Percentiles rank a stretch among this genome's conserved stretches.
phyloP scores from a whole-genome alignment of 2,113 vertebrate species.

The Halcyon senegalensis region DNA sequence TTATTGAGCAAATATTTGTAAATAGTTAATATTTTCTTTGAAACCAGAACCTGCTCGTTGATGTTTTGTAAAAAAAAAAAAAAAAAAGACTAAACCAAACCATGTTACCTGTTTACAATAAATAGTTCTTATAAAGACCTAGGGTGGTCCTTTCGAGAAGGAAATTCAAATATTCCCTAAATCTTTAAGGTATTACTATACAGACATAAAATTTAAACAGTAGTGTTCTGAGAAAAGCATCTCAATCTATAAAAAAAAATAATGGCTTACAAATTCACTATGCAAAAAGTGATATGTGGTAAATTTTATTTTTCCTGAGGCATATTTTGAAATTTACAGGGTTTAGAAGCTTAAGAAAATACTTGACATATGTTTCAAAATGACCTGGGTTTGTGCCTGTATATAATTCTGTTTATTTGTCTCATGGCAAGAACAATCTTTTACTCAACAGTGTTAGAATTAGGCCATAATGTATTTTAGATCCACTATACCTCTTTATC shows the following conservation, averaged over 20 bases:
- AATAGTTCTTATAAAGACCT: neutral
- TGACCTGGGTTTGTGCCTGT: neutral
- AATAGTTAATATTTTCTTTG: neutral
- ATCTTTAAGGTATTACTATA: neutral
- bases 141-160: neutral
- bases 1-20: neutral
- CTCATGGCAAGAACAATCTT: conserved; percentile 50
- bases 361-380: conserved; percentile 59
- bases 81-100: neutral
- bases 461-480: conserved; percentile 35
- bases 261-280: conserved; percentile 26
- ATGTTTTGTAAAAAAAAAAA: neutral
- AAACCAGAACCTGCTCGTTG: neutral
- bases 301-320: conserved; percentile 60
- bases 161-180: neutral
- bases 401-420: conserved; percentile 40
- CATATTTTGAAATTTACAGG: conserved; percentile 54
- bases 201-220: neutral
- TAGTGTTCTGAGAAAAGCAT: conserved; percentile 18
- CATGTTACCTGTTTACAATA: neutral
- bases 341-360: conserved; percentile 67
- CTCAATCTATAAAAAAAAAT: conserved; percentile 29
- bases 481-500: conserved; percentile 30
- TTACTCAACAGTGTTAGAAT: neutral
- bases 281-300: conserved; percentile 4